Conservation (phyloP, 1,140 invertebrate species). For the Littorina saxatilis region DNA sequence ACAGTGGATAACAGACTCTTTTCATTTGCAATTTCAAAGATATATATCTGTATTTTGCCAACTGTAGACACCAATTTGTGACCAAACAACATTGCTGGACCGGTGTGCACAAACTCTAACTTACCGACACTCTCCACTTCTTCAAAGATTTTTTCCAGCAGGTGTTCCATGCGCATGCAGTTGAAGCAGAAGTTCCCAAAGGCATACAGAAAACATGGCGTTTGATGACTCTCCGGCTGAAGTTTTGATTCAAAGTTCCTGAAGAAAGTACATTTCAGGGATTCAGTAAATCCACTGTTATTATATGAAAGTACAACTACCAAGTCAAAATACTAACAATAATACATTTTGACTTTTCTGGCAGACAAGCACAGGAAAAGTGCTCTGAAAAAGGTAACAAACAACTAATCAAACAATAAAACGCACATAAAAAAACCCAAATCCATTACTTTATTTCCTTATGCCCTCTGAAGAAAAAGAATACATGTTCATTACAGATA, state of each 20-base stretch:
- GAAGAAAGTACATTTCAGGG: constrained; percentile 16
- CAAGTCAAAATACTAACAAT: too few relatives aligned
- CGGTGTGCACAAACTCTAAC: constrained; percentile 16
- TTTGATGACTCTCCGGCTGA: constrained; percentile 86
- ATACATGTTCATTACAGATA: too few relatives aligned
- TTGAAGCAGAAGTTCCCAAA: constrained; percentile 96
- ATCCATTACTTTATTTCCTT: too few relatives aligned
- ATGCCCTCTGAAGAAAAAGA: too few relatives aligned
- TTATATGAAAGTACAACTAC: background rate
- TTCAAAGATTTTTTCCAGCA: constrained; percentile 88
- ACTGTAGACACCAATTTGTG: too few relatives aligned
- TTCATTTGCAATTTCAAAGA: too few relatives aligned
- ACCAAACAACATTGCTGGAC: too few relatives aligned
- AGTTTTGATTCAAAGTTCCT: constrained; percentile 87
- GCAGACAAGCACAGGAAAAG: background rate
- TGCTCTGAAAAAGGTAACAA: background rate
- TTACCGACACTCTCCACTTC: constrained; percentile 85
- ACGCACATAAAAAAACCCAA: too few relatives aligned
- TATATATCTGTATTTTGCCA: too few relatives aligned
- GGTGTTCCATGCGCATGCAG: constrained; percentile 88
- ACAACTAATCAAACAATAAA: too few relatives aligned
- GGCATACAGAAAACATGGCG: constrained; percentile 90
- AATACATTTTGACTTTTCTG: too few relatives aligned
- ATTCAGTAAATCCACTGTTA: background rate
- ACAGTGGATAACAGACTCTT: too few relatives aligned